Base-by-base conservation (phyloP, 2,888 invertebrate genomes). In the Ennomos fuscantarius region DNA sequence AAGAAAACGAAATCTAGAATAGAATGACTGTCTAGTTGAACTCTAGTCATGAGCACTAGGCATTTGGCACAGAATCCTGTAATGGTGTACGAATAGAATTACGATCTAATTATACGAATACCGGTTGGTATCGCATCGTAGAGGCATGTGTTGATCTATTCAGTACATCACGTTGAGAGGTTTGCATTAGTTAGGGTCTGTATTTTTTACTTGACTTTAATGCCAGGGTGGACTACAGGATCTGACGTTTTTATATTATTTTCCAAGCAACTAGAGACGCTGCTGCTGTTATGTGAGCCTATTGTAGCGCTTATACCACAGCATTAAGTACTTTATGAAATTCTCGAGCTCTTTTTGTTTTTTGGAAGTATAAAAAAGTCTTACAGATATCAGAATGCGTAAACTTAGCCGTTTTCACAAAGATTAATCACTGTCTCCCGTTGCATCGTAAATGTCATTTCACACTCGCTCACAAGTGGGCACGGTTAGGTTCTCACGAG, bases 41-140 rank as follows among this genome's bases (percentile, higher is more conserved):
- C 50, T 51, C 47, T 48, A 57, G 49, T 45, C 45, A 46, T 42
- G 55, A 61, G 54, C 32, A 46, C 40, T 44, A 42, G 65, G 60
- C 63, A 67, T 72, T 72, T 75, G 70, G 69, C 72, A 74, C 71
- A 69, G 74, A 74, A 75, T 75, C 72, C 72, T 68, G 75, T 81
- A 82, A 80, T 76, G 73, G 58, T 58, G 48, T 76, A 71, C 71
- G 71, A 80, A 82, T 76, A 81, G 81, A 84, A 77, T 82, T 84
- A 86, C 84, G 84, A 82, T 81, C 85, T 87, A 88, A 89, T 88
- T 88, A 87, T 81, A 82, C 76, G 74, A 78, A 80, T 78, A 73
- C 73, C 73, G 77, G 76, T 82, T 76, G 72, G 68, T 73, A 73
- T 65, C 56, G 56, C 58, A 47, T 60, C 54, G 63, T 60, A 54